Evolutionary conservation across 2,797 vertebrate species (phyloP).

Genomic region (Kryptolebias ocellatus): DNA sequence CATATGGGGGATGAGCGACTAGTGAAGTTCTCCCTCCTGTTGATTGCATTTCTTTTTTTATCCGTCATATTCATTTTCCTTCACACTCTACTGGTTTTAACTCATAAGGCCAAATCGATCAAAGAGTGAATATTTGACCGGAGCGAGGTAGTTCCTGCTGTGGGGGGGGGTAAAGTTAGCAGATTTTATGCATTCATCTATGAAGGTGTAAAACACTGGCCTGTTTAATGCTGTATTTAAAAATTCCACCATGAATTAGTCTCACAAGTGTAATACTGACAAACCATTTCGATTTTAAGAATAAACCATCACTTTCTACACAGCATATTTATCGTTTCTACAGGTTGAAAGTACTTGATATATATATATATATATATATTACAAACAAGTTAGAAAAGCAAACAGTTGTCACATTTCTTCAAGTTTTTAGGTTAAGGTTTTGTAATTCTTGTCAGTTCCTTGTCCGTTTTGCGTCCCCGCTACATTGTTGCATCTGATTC

Average conservation of each 20-base stretch:
- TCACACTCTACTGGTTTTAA: conserved; percentile 46
- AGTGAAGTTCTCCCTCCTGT: conserved; percentile 29
- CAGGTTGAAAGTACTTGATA: too few relatives aligned
- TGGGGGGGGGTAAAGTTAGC: conserved; percentile 34
- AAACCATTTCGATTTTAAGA: too few relatives aligned
- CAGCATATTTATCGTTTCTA: too few relatives aligned
- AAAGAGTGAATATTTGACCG: conserved; percentile 55
- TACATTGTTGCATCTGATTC: too few relatives aligned
- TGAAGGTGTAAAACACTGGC: conserved; percentile 26
- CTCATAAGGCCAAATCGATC: conserved; percentile 60
- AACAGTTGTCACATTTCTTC: too few relatives aligned
- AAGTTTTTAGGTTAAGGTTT: too few relatives aligned
- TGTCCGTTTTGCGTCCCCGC: too few relatives aligned
- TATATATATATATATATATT: too few relatives aligned
- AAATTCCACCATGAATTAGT: conserved; percentile 17
- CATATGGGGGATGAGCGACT: conserved; percentile 25
- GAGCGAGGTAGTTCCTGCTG: conserved; percentile 56
- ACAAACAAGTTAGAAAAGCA: too few relatives aligned
- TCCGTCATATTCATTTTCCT: conserved; percentile 35
- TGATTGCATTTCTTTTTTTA: conserved; percentile 53
- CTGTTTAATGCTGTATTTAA: conserved; percentile 17
- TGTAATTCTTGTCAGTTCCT: too few relatives aligned
- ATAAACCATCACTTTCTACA: too few relatives aligned
- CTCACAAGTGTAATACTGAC: not conserved
- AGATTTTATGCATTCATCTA: conserved; percentile 65